Evolutionary conservation across 2,888 invertebrate genomes (phyloP), one percentile per base, ranked within the genome.

Genomic region (Nomada fucata): DNA sequence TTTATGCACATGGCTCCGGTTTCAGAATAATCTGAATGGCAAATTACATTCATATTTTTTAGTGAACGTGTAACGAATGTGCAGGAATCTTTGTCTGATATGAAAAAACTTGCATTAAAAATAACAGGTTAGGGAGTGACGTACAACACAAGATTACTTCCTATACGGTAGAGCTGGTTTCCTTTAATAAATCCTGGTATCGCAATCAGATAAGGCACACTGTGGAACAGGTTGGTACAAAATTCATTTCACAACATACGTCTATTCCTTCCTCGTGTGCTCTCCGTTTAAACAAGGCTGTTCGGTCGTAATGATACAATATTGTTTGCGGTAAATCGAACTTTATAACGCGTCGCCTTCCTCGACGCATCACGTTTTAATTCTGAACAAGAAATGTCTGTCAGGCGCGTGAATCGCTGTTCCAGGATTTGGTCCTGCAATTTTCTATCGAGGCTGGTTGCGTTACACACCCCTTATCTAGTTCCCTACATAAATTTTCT

Each of bases 21-120:
- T 86, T 80, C 73, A 75, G 77, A 84, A 86, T 85, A 87, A 89
- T 81, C 82, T 77, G 78, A 76, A 80, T 69, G 73, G 59, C 71
- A 82, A 82, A 80, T 71, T 75, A 67, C 76, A 77, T 85, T 73
- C 70, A 76, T 75, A 60, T 36, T 76, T 86, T 82, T 53, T 64
- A 23, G 67, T 23, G 26, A 57, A 57, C 69, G 68, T 73, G 64
- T 69, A 74, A 55, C 64, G 61, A 71, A 67, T 61, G 61, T 68
- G 67, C 73, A 52, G 15, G 67, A 79, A 71, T 75, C 69, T 60
- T 50, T 26, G 69, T 11, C 69, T 59, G 75, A 79, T 81, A 74
- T 50, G 79, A 60, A 70, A 69, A 78, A 68, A 60, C 74, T 70
- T 75, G 60, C 69, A 68, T 76, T 61, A 67, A 72, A 68, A 82